These are phyloP conservation scores for Acrocephalus scirpaceus DNA, from an alignment of 2,797 vertebrate genomes.

Conservation along the genomic window DNA sequence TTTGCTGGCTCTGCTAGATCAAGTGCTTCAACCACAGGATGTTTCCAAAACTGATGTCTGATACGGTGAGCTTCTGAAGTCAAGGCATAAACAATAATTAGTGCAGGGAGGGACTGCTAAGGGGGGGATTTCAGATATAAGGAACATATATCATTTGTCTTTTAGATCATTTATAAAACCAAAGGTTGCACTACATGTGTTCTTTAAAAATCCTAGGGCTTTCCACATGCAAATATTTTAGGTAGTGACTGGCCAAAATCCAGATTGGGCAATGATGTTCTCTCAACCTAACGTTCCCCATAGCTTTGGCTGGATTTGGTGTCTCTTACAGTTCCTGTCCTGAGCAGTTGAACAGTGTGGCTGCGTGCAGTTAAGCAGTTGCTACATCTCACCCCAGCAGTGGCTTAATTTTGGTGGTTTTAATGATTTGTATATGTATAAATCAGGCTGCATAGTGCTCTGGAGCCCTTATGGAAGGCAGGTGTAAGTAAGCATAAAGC, in stretches of 20 bases:
- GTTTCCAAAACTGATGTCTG: conserved; percentile 66
- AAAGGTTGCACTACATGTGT: background rate
- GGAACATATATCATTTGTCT: background rate
- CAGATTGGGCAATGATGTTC: conserved; percentile 1
- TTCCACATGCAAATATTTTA: conserved; percentile 15
- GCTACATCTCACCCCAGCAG: conserved; percentile 17
- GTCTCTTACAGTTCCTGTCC: background rate
- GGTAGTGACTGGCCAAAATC: background rate
- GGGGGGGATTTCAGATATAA: conserved; percentile 16
- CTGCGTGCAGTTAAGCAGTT: conserved; percentile 25
- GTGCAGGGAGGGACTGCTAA: conserved; percentile 38
- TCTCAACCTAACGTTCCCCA: background rate
- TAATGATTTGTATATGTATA: conserved; percentile 52
- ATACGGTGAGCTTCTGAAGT: conserved; percentile 62
- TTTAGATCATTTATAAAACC: background rate
- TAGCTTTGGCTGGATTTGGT: background rate
- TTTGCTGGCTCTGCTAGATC: conserved; percentile 47
- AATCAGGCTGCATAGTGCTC: conserved; percentile 34
- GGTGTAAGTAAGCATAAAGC: conserved; percentile 54
- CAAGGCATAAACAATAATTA: conserved; percentile 68
- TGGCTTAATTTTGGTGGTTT: conserved; percentile 49
- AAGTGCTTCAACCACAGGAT: conserved; percentile 53
- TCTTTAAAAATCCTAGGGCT: background rate
- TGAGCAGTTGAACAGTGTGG: background rate
- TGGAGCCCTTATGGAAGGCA: conserved; percentile 50